A percentile compares a stretch with the other conserved stretches of the same genome.
Evolutionary conservation across 23 tunicate species (phyloP).

Genomic region (Clavelina lepadiformis): DNA sequence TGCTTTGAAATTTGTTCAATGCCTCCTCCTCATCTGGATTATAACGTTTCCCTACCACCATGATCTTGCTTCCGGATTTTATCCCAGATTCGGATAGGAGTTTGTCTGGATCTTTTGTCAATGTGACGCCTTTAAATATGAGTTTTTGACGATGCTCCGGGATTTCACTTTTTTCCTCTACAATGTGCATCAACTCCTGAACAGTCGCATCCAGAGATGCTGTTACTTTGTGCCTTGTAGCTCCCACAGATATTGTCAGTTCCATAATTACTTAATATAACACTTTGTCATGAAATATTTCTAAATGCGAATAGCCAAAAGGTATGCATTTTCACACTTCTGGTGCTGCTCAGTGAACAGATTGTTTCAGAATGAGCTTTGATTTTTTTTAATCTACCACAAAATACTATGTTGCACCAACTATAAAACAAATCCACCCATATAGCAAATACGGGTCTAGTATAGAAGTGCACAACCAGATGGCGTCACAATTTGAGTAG

Average conservation of each 20-base stretch:
- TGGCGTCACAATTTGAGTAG: no score
- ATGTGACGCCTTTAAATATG: slow-evolving; percentile 40
- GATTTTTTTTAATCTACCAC: no score
- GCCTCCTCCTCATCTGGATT: slow-evolving; percentile 47
- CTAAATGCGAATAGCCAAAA: no score
- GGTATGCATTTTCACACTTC: no score
- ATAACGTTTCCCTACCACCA: slow-evolving; percentile 60
- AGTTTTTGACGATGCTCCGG: slow-evolving; percentile 36
- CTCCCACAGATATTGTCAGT: slow-evolving; percentile 25
- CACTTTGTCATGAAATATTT: no score
- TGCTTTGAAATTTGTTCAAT: slow-evolving; percentile 19
- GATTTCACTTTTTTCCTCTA: slow-evolving; percentile 23
- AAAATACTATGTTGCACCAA: no score
- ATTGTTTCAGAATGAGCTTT: no score
- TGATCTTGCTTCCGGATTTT: slow-evolving; percentile 28
- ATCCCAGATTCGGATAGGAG: slow-evolving; percentile 22
- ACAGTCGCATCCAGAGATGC: slow-evolving; percentile 12
- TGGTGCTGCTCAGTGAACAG: no score
- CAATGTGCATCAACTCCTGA: slow-evolving; percentile 20
- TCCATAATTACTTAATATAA: slow-evolving; percentile 33
- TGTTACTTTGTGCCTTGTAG: slow-evolving; percentile 16
- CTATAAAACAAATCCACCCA: no score
- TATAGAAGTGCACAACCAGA: no score
- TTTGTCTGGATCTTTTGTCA: slow-evolving; percentile 46
- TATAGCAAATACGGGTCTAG: no score